Evolutionary conservation across 2,797 vertebrate species (phyloP), one percentile per base, ranked within the genome.

Genomic region (Crocodylus rhombifer): DNA sequence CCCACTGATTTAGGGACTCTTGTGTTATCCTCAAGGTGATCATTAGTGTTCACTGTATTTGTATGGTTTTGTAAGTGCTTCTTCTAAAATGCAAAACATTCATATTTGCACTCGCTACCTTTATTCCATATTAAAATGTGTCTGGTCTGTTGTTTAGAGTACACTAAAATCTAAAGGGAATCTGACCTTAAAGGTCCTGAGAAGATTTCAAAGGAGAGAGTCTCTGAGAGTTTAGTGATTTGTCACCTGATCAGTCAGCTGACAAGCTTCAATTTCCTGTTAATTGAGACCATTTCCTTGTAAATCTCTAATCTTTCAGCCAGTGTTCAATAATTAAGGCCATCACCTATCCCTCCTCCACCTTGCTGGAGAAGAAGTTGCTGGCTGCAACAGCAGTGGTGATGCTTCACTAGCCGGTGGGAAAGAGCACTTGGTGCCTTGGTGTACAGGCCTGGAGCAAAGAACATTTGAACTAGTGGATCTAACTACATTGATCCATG

Each of bases 261-360:
- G 88, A 84, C 30, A 64, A 91, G 55, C 63, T 87, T 89, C 64
- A 89, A 26, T 95, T 95, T 96, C 91, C 83, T 92, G 69, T 64
- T 84, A 93, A 87, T 79, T 88, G 69, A 57, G 88, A 33, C 77
- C 77, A 17, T 21, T 36, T 65, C 62, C 42, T 85, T 89, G 61
- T 62, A 89, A 86, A 77, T 61, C 65, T 58, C 14, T 81, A 73
- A 36, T 2, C 3, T 93, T 88, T 89, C 82, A 76, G 61, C 14
- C 76, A 71, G 20, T 28, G 26, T 18, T 42, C 71, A 74, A 3
- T 7, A 71, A 33, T 25, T 69, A 69, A 84, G 89, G 60, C 65
- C 11, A 30, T 17, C 1, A 0, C 2, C 60, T 83, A n/a, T 9
- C 36, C 7, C 12, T 13, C 36, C 23, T 14, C 23, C 23, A 13